These are phyloP conservation scores for Sitophilus oryzae DNA, from an alignment of 1,140 invertebrate genomes.

Conservation along the genomic window DNA sequence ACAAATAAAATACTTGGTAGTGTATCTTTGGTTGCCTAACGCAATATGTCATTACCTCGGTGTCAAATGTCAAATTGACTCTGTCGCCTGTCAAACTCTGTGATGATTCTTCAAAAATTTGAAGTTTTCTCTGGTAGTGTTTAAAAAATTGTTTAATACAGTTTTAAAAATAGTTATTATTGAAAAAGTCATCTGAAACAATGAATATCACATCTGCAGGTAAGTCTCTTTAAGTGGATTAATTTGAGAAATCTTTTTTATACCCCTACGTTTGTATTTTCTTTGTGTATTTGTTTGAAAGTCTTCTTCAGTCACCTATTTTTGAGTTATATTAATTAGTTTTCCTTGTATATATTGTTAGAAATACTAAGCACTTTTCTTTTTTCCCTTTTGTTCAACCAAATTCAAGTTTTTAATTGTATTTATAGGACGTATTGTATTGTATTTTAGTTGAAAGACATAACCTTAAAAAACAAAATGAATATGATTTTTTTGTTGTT, in stretches of 20 bases:
- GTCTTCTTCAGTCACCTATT: no score
- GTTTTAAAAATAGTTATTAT: not conserved
- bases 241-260: no score
- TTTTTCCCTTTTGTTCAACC: not conserved
- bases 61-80: no score
- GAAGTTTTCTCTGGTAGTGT: no score
- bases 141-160: not conserved
- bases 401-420: conserved; percentile 5
- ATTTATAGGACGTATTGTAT: no score
- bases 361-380: conserved; percentile 7
- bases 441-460: no score
- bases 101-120: not conserved
- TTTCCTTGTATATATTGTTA: no score
- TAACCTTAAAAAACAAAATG: conserved; percentile 20
- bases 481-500: conserved; percentile 18
- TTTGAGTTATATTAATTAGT: no score
- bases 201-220: conserved; percentile 41
- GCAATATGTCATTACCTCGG: no score
- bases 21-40: no score
- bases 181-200: conserved; percentile 2
- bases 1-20: no score
- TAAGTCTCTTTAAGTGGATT: conserved; percentile 26
- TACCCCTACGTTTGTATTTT: conserved; percentile 8
- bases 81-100: not conserved
- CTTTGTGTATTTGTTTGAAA: no score